A percentile compares a stretch with the other conserved stretches of the same genome.
These are phyloP conservation scores for Pomatorhinus ruficollis DNA, from an alignment of 2,113 vertebrate species.

Conservation along the genomic window DNA sequence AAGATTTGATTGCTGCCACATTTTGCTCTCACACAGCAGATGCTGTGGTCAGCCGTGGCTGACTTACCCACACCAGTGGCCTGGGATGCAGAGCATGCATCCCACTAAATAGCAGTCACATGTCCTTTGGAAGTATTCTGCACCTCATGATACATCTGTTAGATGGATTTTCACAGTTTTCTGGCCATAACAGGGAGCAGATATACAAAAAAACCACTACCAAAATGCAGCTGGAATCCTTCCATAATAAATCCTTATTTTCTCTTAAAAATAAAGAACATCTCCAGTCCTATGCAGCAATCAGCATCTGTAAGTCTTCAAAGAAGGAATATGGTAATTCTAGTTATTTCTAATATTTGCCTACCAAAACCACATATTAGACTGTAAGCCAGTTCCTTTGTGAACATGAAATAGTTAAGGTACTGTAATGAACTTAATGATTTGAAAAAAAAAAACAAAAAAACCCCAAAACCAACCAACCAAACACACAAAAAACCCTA, in stretches of 20 bases:
- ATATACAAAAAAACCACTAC: neutral
- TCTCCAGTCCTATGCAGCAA: neutral
- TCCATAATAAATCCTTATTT: neutral
- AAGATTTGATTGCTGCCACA: neutral
- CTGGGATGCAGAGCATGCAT: neutral
- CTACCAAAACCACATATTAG: neutral
- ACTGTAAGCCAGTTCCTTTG: slow-evolving; percentile 7
- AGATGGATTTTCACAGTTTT: neutral
- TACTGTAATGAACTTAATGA: neutral
- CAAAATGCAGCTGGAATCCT: neutral
- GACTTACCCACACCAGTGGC: neutral
- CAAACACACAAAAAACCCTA: neutral
- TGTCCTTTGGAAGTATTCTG: neutral
- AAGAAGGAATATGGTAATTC: neutral
- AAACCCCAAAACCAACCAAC: no score
- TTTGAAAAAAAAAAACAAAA: neutral
- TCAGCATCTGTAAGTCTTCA: slow-evolving; percentile 20
- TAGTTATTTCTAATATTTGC: neutral
- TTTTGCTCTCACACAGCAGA: neutral
- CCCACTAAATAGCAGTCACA: neutral
- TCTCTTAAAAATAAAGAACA: neutral
- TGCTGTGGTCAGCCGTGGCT: neutral
- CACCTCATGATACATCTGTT: neutral
- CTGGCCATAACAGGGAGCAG: neutral
- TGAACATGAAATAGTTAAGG: neutral